Evolutionary conservation across 2,113 vertebrate genomes (phyloP).

Genomic region (Megaceryle maxima): DNA sequence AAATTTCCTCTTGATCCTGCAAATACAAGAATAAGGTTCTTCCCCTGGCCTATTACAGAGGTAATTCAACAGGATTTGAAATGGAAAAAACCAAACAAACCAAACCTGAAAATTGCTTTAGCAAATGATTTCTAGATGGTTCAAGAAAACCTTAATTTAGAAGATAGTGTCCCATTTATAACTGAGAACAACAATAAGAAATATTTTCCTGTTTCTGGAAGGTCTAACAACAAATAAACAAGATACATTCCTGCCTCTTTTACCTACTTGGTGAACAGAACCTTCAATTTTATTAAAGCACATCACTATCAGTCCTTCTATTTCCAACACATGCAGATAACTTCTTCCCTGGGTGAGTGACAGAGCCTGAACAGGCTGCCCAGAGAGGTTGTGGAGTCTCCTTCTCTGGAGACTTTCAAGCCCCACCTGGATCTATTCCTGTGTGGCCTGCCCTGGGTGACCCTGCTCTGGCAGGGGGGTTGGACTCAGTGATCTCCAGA

Average conservation of each 20-base stretch:
- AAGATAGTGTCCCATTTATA: background rate
- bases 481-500: no score
- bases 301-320: background rate
- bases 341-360: no score
- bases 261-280: background rate
- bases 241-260: background rate
- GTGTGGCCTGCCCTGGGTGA: no score
- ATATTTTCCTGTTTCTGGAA: background rate
- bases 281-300: background rate
- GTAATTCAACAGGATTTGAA: background rate
- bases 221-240: background rate
- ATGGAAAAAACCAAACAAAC: background rate
- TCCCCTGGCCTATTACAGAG: background rate
- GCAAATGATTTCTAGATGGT: background rate
- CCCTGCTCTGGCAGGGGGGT: no score
- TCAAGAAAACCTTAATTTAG: background rate
- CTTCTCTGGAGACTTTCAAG: no score
- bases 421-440: no score
- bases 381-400: no score
- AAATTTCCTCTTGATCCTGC: background rate
- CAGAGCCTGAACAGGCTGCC: no score
- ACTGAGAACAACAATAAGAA: background rate
- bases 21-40: background rate
- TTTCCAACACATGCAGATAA: rapidly evolving
- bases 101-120: background rate